Conservation (phyloP, 2,797 vertebrate genomes). For the Lepidocolaptes lacrymiger region DNA sequence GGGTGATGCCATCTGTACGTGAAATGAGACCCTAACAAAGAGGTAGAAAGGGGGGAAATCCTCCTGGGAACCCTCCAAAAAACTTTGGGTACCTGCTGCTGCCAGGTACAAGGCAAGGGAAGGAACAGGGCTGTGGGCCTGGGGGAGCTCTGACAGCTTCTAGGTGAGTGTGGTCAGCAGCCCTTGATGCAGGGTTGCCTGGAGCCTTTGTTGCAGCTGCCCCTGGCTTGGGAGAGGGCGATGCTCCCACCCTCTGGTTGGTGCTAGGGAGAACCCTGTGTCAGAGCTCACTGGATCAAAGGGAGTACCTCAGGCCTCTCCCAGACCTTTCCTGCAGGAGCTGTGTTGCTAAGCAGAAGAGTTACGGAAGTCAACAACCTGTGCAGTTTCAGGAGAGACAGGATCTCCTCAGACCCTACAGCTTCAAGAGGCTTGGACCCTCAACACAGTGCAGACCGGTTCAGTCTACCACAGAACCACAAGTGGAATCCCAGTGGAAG, state of each 20-base stretch:
- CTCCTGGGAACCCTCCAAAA: background rate
- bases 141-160: background rate
- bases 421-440: background rate
- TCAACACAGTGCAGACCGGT: background rate
- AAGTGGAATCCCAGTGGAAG: background rate
- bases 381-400: rapidly evolving
- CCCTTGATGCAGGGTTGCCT: rapidly evolving
- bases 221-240: too few relatives aligned
- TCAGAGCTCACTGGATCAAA: background rate
- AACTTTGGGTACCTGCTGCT: background rate
- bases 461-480: background rate
- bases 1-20: background rate
- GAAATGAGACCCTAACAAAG: background rate
- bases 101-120: background rate
- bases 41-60: rapidly evolving
- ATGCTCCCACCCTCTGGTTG: too few relatives aligned
- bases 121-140: background rate
- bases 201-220: background rate
- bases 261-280: background rate
- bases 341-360: background rate
- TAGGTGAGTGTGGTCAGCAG: rapidly evolving
- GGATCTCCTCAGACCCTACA: background rate
- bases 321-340: background rate
- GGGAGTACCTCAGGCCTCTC: too few relatives aligned
- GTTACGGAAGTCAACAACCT: background rate